Evolutionary conservation across 1,140 invertebrate species (phyloP), one percentile per base, ranked within the genome.

Genomic region (Dreissena polymorpha): DNA sequence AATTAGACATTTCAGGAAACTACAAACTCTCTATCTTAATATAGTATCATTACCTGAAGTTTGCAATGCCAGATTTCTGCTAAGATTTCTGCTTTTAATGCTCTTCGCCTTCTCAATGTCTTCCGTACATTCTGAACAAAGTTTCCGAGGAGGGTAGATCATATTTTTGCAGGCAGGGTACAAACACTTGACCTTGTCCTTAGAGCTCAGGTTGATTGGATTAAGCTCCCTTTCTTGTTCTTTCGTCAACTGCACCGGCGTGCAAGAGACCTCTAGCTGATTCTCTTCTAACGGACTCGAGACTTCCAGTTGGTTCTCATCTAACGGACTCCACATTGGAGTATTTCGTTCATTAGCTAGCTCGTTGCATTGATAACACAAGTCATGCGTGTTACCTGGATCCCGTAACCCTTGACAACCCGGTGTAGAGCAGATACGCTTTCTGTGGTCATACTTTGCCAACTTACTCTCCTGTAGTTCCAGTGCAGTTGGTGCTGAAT

Each of bases 131-230:
- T 69, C 60, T 10, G 82, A 73, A 72, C 86, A 87, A 25, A 87
- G 75, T 67, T 71, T 72, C 10, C 73, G 64, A 12, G 83, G 83
- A n/a, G 86, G 86, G 53, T 82, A 85, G 39, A 86, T 77, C 57
- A 87, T 53, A 10, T 60, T 81, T 10, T 82, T 65, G 76, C 88
- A 89, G 39, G 84, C 14, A 14, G 83, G 85, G 8, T 81, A 86
- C 0, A 76, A 86, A 86, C 88, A 89, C 71, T 86, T 84, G 2
- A 84, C 68, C 55, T 88, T 87, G 10, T 88, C 83, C 16, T 85
- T 85, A 1, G 85, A 86, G 65, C 85, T 86, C 5, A 84, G 82
- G 12, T 85, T 78, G 8, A 87, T 67, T 23, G 81, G 86, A 64
- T 84, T 86, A 10, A 84, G 49, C 70, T 76, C 76, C 39, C 64